These are phyloP conservation scores for Palythoa grandiflora DNA, from an alignment of 92 coral and sea anemone species.

Conservation along the genomic window DNA sequence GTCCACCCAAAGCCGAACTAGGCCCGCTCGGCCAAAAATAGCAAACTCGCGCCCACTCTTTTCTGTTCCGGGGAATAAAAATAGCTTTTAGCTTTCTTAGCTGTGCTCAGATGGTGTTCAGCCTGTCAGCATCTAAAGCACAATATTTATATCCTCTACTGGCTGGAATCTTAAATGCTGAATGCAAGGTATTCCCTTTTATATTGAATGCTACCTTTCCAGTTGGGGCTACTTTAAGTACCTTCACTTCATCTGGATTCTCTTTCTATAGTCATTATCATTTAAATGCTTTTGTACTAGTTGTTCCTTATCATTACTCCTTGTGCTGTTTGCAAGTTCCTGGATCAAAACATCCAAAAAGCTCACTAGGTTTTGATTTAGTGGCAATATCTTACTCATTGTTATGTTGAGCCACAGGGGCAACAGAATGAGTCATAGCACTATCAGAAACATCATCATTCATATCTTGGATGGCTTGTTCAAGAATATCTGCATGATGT, in stretches of 20 bases:
- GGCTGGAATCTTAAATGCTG: constrained; percentile 55
- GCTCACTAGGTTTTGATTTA: constrained; percentile 44
- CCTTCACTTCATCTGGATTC: constrained; percentile 52
- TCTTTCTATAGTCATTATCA: background rate
- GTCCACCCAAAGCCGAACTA: too few relatives aligned
- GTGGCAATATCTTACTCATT: constrained; percentile 48
- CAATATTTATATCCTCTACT: constrained; percentile 45
- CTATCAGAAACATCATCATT: background rate
- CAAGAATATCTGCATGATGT: background rate
- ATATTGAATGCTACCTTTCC: constrained; percentile 63
- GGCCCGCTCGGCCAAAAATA: too few relatives aligned
- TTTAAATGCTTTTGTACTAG: background rate
- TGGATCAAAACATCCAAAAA: constrained; percentile 55
- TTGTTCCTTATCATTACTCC: background rate
- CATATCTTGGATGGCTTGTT: background rate
- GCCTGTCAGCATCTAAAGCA: constrained; percentile 29
- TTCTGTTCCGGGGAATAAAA: too few relatives aligned
- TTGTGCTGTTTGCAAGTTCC: constrained; percentile 36
- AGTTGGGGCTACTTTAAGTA: constrained; percentile 38
- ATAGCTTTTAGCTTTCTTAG: constrained; percentile 27
- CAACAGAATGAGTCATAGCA: constrained; percentile 30
- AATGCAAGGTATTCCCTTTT: constrained; percentile 35
- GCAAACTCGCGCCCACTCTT: too few relatives aligned
- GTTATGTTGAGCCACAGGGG: constrained; percentile 41
- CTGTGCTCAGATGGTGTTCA: constrained; percentile 43